Evolutionary conservation across 2,888 invertebrate genomes (phyloP).

Genomic region (Eledona agricola): DNA sequence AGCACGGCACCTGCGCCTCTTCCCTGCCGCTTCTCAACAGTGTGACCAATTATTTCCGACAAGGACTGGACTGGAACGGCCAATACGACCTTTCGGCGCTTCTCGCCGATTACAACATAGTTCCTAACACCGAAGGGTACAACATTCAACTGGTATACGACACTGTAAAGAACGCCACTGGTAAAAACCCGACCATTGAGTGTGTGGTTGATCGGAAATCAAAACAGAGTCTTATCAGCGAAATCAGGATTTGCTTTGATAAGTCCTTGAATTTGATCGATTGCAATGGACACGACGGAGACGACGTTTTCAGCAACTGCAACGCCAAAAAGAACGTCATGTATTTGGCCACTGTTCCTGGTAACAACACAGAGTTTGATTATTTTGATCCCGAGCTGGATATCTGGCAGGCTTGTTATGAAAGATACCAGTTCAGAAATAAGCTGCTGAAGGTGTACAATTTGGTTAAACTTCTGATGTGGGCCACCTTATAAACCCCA

Average conservation of each 20-base stretch:
- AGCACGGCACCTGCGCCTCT: slow-evolving; percentile 84
- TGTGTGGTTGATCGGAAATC: slow-evolving; percentile 70
- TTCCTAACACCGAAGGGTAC: slow-evolving; percentile 64
- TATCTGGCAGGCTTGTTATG: too few species aligned
- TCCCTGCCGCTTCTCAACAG: slow-evolving; percentile 66
- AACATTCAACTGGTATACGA: slow-evolving; percentile 64
- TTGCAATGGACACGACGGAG: slow-evolving; percentile 67
- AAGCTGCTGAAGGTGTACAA: slow-evolving; percentile 65
- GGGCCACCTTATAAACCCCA: slow-evolving; percentile 67
- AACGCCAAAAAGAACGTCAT: slow-evolving; percentile 64
- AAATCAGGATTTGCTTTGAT: slow-evolving; percentile 79
- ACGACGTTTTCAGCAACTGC: slow-evolving; percentile 69
- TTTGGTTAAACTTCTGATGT: slow-evolving; percentile 68
- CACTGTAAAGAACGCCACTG: slow-evolving; percentile 66
- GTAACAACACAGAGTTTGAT: slow-evolving; percentile 42
- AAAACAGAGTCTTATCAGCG: slow-evolving; percentile 70
- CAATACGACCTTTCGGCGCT: slow-evolving; percentile 71
- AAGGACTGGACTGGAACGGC: slow-evolving; percentile 70
- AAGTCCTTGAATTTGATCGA: slow-evolving; percentile 71
- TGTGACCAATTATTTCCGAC: slow-evolving; percentile 74
- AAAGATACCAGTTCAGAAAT: slow-evolving; percentile 18
- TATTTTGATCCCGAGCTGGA: slow-evolving; percentile 37
- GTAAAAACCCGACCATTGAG: slow-evolving; percentile 70
- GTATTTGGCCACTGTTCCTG: slow-evolving; percentile 67
- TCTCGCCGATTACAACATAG: slow-evolving; percentile 66